A percentile compares a stretch with the other conserved stretches of the same genome.
These are phyloP conservation scores for Hypomecis atomaria DNA, from an alignment of 2,888 invertebrate species.

Conservation along the genomic window DNA sequence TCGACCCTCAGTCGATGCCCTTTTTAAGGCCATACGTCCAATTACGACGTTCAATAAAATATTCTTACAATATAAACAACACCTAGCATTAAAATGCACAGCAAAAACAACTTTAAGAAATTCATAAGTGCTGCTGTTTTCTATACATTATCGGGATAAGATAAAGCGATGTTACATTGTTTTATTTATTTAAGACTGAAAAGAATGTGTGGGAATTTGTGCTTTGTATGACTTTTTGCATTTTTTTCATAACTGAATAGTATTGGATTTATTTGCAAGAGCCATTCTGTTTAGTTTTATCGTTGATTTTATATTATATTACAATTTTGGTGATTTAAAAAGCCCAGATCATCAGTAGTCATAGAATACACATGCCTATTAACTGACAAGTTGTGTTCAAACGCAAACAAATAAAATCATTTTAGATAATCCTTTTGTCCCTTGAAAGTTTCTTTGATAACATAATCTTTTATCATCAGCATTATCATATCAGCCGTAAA, in stretches of 20 bases:
- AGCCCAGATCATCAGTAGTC: no score
- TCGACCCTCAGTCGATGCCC: conserved; percentile 23
- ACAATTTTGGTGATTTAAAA: no score
- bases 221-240: not conserved
- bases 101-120: not conserved
- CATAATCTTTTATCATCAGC: no score
- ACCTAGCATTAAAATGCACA: conserved; percentile 26
- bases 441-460: no score
- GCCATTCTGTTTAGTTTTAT: not conserved
- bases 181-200: no score
- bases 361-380: no score
- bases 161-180: not conserved
- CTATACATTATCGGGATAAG: not conserved
- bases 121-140: not conserved
- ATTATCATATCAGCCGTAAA: no score
- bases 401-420: no score
- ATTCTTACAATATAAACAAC: conserved; percentile 42
- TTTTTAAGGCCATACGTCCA: conserved; percentile 52
- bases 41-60: conserved; percentile 50
- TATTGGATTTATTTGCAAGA: not conserved
- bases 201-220: no score
- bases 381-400: no score
- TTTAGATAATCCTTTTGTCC: no score
- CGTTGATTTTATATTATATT: no score
- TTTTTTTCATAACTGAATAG: not conserved